These are phyloP conservation scores for Poecilia wingei DNA, from an alignment of 2,797 vertebrate genomes.

Conservation along the genomic window DNA sequence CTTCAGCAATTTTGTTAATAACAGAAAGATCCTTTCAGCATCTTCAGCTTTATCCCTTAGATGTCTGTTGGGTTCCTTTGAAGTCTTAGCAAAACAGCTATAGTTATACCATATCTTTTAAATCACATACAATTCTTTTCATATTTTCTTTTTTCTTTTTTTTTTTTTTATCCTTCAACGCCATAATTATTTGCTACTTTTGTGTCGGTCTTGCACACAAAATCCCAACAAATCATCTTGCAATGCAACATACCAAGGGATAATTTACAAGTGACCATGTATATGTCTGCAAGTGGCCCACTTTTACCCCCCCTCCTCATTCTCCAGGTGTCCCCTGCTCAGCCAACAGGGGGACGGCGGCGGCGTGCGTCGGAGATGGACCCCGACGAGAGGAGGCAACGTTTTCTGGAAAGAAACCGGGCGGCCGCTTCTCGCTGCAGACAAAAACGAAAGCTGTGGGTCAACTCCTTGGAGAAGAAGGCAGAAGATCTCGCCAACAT, in stretches of 20 bases:
- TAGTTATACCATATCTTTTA: background rate
- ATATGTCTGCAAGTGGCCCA: background rate
- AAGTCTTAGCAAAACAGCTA: background rate
- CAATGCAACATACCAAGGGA: background rate
- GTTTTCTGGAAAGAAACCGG: conserved; percentile 93
- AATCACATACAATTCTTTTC: background rate
- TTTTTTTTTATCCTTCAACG: background rate
- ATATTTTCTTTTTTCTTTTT: background rate
- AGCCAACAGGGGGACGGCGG: conserved; percentile 90
- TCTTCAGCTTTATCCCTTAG: background rate
- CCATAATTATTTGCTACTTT: background rate
- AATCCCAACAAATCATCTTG: background rate
- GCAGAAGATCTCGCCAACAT: conserved; percentile 93
- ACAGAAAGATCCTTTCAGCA: background rate
- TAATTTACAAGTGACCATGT: background rate
- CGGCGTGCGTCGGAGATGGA: conserved; percentile 90
- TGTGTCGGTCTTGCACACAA: background rate
- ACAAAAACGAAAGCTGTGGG: conserved; percentile 96
- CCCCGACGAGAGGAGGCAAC: conserved; percentile 92
- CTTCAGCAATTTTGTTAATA: background rate
- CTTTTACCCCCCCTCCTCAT: conserved; percentile 2
- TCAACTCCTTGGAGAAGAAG: conserved; percentile 93
- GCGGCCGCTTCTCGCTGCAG: conserved; percentile 94
- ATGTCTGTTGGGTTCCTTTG: background rate
- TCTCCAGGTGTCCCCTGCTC: conserved; percentile 92